Evolutionary conservation across 2,113 vertebrate genomes (phyloP).

Genomic region (Pantherophis guttatus): DNA sequence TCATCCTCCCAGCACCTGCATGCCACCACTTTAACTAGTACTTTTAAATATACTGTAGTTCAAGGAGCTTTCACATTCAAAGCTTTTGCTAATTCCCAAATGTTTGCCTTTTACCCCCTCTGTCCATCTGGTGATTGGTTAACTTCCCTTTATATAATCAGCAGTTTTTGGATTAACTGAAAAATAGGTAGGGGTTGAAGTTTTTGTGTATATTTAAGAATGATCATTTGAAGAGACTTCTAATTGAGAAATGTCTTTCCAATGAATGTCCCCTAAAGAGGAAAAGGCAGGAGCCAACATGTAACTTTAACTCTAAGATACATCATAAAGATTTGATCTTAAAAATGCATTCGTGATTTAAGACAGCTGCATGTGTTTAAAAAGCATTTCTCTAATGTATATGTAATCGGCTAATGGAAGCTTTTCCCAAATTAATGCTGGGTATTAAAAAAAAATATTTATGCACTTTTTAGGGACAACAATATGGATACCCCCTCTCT

Average conservation of each 20-base stretch:
- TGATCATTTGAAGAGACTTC: conserved; percentile 22
- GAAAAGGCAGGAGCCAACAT: conserved; percentile 64
- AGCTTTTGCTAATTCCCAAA: conserved; percentile 55
- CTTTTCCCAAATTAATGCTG: conserved; percentile 66
- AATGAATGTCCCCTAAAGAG: conserved; percentile 57
- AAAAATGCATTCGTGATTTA: conserved; percentile 59
- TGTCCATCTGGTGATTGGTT: conserved; percentile 31
- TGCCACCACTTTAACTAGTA: neutral
- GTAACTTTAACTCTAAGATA: conserved; percentile 72
- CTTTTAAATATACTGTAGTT: neutral
- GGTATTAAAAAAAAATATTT: conserved; percentile 72
- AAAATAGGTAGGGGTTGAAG: conserved; percentile 32
- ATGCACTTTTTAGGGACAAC: conserved; percentile 75
- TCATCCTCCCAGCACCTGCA: too few relatives aligned
- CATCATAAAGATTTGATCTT: conserved; percentile 58
- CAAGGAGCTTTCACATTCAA: conserved; percentile 31
- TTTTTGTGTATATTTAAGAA: conserved; percentile 52
- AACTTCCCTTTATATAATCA: conserved; percentile 48
- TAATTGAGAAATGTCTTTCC: conserved; percentile 42
- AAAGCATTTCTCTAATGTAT: conserved; percentile 54
- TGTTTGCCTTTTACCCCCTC: conserved; percentile 53
- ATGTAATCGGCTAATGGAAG: conserved; percentile 70
- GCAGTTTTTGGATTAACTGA: conserved; percentile 36
- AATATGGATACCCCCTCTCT: conserved; percentile 60
- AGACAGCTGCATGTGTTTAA: conserved; percentile 66